Base-by-base conservation (phyloP, 2,113 vertebrate genomes). In the Cinclus mexicanus region DNA sequence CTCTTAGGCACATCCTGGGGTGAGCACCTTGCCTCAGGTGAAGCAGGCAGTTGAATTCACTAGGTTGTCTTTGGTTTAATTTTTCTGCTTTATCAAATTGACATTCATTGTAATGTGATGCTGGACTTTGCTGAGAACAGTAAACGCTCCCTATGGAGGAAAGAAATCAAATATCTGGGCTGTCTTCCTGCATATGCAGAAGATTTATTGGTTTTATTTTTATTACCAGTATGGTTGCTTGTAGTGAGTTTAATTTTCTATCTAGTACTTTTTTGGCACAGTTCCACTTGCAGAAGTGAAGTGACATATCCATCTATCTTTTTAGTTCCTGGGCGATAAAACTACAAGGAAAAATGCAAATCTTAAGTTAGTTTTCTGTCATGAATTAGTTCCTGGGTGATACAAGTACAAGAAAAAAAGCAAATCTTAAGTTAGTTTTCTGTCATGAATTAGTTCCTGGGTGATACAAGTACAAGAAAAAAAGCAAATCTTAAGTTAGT, bases 21-120 rank as follows among this genome's bases (percentile, higher is more conserved):
- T 25, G 24, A 82, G 26, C 3, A 74, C 11, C 26, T 42, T 0
- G 0, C 1, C 1, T 31, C 23, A 41, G 33, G 11, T 50, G 47
- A 78, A 90, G 61, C 57, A 31, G n/a, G 14, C 21, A 25, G 18
- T 15, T 63, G 50, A 50, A 83, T 72, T 85, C 42, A 31, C 20
- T 53, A 68, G 11, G 2, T 31, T 90, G 53, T 52, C 47, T 87
- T 81, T 44, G 17, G 25, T 75, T 70, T 53, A 42, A 70, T 84
- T 81, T 80, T 86, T 85, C 68, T 70, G 12, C 47, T 74, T 70
- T 57, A 37, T 80, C 47, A 71, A 50, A 33, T 11, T 70, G 76
- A 11, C 56, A 35, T 42, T 68, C 17, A 47, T 74, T 39, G 18
- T 57, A 60, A 61, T 23, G 14, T 39, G 77, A 5, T 20, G 10